Evolutionary conservation across 1,140 invertebrate genomes (phyloP), one percentile per base, ranked within the genome.

Genomic region (Cryptotermes secundus): DNA sequence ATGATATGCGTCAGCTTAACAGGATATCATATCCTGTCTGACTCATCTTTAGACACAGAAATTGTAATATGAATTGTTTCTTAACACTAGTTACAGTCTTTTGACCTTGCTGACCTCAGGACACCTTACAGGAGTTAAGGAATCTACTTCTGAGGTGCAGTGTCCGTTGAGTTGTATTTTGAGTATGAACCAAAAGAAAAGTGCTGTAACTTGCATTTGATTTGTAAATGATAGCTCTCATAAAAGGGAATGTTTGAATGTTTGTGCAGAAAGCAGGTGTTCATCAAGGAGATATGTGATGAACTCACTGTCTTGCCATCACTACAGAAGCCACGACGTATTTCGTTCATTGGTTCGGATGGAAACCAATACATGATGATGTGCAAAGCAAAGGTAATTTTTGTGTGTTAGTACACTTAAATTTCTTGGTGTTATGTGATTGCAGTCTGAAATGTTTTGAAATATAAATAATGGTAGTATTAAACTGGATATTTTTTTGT

Each of bases 331-430:
- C 98, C 98, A 1, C 96, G 97, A 87, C 97, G 96, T 89, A 95
- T 99, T 19, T 94, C 93, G 1, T 92, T 99, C 38, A 92, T 90
- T 87, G 96, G 94, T 87, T 97, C 96, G 72, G 96, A 99, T 91
- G 99, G 98, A 0, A 94, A 94, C 87, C 88, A 91, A 19, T 99
- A 99, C 90, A 92, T 94, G 83, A 95, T 99, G 86, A 94, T 99
- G 93, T 94, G 97, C 86, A 99, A 99, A 90, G 96, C 97, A 0
- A 97, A 96, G 89, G 91, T 92, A 86, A 84, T 83, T 84, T 53
- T 19, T 38, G 59, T 35, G 31, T 34, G 65, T 35, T 59, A 42
- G 36, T 36, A n/a, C 72, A 84, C 45, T 34, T 72, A 34, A 12
- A 84, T 16, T 19, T 14, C n/a, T 34, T n/a, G 49, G 16, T 83